phyloP scores from a whole-genome alignment of 2,797 vertebrate genomes.

The Avahi laniger region DNA sequence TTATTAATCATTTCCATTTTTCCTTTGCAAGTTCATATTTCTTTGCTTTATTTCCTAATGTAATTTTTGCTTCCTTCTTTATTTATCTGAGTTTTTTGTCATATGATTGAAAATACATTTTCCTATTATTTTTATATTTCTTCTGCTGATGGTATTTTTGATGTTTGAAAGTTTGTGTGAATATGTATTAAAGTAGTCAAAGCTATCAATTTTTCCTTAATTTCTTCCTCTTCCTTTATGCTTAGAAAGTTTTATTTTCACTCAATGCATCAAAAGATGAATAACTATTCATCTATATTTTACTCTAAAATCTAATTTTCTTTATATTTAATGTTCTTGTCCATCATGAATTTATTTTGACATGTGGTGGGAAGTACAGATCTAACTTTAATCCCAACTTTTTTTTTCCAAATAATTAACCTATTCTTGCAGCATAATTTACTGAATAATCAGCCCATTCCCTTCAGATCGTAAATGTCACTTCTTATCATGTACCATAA shows the following conservation, averaged over 20 bases:
- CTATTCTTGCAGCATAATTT: slow-evolving; percentile 8
- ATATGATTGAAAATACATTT: slow-evolving; percentile 30
- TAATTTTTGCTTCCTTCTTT: background rate
- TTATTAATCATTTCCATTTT: slow-evolving; percentile 32
- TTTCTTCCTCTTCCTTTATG: slow-evolving; percentile 19
- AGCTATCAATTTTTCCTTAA: background rate
- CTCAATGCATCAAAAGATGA: background rate
- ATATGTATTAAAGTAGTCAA: background rate
- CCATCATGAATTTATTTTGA: slow-evolving; percentile 49
- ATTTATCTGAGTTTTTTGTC: background rate
- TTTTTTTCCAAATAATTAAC: slow-evolving; percentile 46
- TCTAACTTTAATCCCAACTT: slow-evolving; percentile 37
- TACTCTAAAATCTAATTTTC: background rate
- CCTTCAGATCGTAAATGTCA: slow-evolving; percentile 52
- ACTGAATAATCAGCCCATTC: background rate
- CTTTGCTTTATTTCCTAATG: background rate
- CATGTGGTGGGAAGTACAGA: background rate
- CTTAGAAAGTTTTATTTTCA: background rate
- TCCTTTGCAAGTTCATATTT: background rate
- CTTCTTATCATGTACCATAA: background rate
- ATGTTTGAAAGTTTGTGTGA: background rate
- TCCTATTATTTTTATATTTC: background rate
- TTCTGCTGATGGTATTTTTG: background rate
- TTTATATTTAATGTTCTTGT: background rate
- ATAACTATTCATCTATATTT: slow-evolving; percentile 25